phyloP scores from a whole-genome alignment of 2,113 vertebrate genomes.

The Camelus dromedarius region DNA sequence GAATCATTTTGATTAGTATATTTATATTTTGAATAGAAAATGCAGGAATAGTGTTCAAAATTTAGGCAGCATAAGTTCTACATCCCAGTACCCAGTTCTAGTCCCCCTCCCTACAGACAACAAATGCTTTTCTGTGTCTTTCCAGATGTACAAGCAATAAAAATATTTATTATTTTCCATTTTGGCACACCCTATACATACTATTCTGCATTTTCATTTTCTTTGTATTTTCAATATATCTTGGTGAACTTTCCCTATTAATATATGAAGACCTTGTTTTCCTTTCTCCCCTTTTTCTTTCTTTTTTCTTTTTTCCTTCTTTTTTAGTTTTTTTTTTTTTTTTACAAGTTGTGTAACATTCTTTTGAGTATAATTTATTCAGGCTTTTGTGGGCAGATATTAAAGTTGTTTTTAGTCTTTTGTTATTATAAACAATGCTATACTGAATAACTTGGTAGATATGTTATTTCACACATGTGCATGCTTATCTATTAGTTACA shows the following conservation, averaged over 20 bases:
- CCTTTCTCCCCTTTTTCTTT: not conserved
- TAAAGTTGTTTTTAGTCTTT: constrained; percentile 31
- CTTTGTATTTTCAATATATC: not conserved
- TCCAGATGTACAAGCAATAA: not conserved
- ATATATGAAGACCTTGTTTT: not conserved
- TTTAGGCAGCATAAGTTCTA: not conserved
- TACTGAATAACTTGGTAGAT: not conserved
- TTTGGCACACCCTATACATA: not conserved
- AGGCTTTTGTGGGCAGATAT: not conserved
- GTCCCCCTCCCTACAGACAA: not conserved
- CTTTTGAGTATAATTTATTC: constrained; percentile 21
- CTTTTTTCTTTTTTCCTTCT: not conserved
- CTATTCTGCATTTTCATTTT: constrained; percentile 12
- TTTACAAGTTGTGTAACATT: not conserved
- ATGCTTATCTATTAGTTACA: not conserved
- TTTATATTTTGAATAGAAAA: constrained; percentile 33
- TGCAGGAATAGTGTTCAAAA: not conserved
- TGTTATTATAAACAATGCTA: constrained; percentile 1
- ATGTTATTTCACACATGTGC: not conserved
- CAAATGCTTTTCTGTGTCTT: not conserved
- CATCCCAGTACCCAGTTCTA: not conserved
- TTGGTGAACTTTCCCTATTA: not conserved
- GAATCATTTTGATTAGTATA: constrained; percentile 21
- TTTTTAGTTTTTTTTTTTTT: not conserved
- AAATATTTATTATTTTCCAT: not conserved